Base-by-base conservation (phyloP, 23 tunicate species). In the Trididemnum clinides region DNA sequence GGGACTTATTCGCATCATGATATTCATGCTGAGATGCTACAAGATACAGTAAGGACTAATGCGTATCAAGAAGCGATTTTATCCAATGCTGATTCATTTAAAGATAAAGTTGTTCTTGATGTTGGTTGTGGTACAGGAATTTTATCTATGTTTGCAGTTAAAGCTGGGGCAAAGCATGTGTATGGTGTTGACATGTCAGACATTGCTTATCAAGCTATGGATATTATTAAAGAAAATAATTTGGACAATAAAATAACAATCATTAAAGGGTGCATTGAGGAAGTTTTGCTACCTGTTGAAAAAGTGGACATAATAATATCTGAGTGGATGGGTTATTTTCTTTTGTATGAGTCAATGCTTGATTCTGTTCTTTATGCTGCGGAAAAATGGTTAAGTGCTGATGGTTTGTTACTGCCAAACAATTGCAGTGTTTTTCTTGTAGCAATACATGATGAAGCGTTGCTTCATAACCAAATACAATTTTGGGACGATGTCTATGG, bases 241-340 rank as follows among this genome's bases (percentile, higher is more conserved):
- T 27, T 96, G 39, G 80, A 82, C 31, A 88, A 91, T 37, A 96
- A 84, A 91, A 85, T 96, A n/a, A 89, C 90, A 7, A 91, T 96
- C 1, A 58, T 96, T 22, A 89, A 91, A 82, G 91, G 91, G 22
- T 78, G 82, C 22, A 80, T 91, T 59, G 96, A 96, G 79, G 97
- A 91, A 51, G 77, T 96, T 0, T 72, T 80, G 18, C 75, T 88
- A 27, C 96, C 96, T 2, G 86, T 83, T 28, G 37, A 83, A 28
- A 73, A 89, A 44, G 96, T 88, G 39, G 99, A 96, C 64, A 91
- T 96, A 5, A 96, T 96, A 23, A 81, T 96, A 38, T 96, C 99
- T 0, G 99, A 96, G 35, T 96, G 99, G 99, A 96, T 96, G 99
- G 99, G 99, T 7, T 96, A 96, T 73, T 96, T 91, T 87, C 77